Base-by-base conservation (phyloP, 2,113 vertebrate species). In the Mionectes macconnelli region DNA sequence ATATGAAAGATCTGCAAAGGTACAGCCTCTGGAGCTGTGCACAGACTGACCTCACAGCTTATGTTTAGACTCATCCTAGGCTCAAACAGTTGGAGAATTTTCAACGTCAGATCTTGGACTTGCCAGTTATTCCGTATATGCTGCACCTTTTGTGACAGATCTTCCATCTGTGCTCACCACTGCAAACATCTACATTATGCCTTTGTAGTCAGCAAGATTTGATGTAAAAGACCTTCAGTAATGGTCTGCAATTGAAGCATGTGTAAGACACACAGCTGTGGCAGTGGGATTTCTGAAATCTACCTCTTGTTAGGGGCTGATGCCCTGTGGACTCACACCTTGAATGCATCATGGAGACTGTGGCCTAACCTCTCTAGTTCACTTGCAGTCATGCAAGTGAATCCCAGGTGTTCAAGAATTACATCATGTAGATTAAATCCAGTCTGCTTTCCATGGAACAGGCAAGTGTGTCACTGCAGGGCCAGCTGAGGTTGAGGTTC, bases 231-330 rank as follows among this genome's bases (percentile, higher is more conserved):
- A 56, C 28, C 44, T 89, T 68, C 44, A 63, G 60, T 35, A 76
- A 15, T 35, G 33, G 19, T 42, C 39, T 89, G 69, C 56, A 75
- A 7, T 39, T 78, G 77, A 74, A 39, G 19, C 0, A 0, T 27
- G 23, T 55, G 4, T 20, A 37, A 81, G 44, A 25, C 35, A 27
- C 33, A 24, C 23, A 74, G 9, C 50, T 70, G 60, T 49, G n/a
- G 18, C 50, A 63, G 24, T 52, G 44, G 12, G 5, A 37, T 87
- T 95, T 79, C 78, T 77, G 64, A 56, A 89, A 84, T 64, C 35
- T 64, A 1, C 19, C 17, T 70, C 62, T 40, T 31, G 3, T 42
- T 50, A 21, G 47, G 30, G 31, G 23, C 40, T 0, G 0, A 25
- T 91, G 68, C 42, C 55, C 77, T 74, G 5, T 66, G 73, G 19